Base-by-base conservation (phyloP, 2,797 vertebrate species). In the Pseudochromis fuscus region DNA sequence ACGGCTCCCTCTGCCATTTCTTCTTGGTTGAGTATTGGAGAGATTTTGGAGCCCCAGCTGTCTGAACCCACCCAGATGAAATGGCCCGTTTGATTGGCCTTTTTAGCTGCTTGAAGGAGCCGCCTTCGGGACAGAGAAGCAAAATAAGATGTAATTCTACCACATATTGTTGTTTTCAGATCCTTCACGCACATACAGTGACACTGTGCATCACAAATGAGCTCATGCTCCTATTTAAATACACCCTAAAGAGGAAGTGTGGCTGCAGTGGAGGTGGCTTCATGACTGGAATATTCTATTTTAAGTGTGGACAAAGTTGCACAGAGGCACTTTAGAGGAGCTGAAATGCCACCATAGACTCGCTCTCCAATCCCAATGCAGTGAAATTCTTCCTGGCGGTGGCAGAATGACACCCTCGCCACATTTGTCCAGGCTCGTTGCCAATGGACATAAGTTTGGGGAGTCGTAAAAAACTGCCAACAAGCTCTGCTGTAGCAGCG, bases 61-160 rank as follows among this genome's bases (percentile, higher is more conserved):
- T 98, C 97, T 0, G 97, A 98, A 38, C 97, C 97, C 77, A 98
- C 96, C 97, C 97, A 98, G 91, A 98, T 96, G 92, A 98, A 98
- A 79, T 98, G 97, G 5, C 96, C 96, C 0, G 96, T 97, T 90
- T 97, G 96, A 89, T 98, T 98, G 2, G 97, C 97, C 81, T 92
- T 95, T 82, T 96, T 97, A 1, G 97, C 96, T 0, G 97, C 95
- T 87, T 95, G 95, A 65, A 98, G 93, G 71, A 98, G 96, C 30
- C 95, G 94, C 87, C 97, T 98, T 88, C 13, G 15, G 81, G 67
- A 72, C 6, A 75, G 27, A 77, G 16, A 44, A 24, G 37, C 4
- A 76, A 16, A 87, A 24, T 10, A n/a, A 28, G 37, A n/a, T 52
- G 24, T 51, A 46, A 45, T 45, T 37, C 10, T n/a, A n/a, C 16